A percentile compares a stretch with the other conserved stretches of the same genome.
Evolutionary conservation across 2,113 vertebrate species (phyloP).

Genomic region (Isichthys henryi): DNA sequence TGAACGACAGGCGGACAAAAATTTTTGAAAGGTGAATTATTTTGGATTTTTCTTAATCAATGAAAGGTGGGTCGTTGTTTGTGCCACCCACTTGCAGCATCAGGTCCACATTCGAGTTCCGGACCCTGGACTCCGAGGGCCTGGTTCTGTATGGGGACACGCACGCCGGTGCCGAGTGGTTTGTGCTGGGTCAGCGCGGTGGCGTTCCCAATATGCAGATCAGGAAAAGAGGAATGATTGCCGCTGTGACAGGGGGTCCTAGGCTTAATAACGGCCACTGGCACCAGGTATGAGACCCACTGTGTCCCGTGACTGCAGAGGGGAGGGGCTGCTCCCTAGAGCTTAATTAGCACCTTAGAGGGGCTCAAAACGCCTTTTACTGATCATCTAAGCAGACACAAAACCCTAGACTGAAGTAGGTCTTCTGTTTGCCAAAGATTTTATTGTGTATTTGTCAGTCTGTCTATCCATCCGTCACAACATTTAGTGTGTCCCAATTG

Average conservation of each 20-base stretch:
- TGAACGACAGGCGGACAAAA: not conserved
- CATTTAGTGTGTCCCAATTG: too few species aligned
- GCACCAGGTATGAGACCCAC: slow-evolving; percentile 54
- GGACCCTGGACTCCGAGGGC: slow-evolving; percentile 72
- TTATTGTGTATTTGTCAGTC: not conserved
- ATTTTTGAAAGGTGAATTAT: not conserved
- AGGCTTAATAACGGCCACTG: slow-evolving; percentile 66
- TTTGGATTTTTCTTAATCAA: not conserved
- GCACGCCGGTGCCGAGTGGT: slow-evolving; percentile 61
- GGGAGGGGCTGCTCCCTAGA: too few species aligned
- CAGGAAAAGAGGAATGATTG: slow-evolving; percentile 37
- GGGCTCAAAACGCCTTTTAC: not conserved
- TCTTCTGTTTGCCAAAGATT: not conserved
- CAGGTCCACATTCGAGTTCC: slow-evolving; percentile 66
- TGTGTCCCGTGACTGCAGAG: not conserved
- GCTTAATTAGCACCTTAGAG: not conserved
- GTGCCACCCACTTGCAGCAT: slow-evolving; percentile 41
- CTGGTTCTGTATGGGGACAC: slow-evolving; percentile 71
- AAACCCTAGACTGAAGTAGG: not conserved
- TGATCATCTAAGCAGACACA: not conserved
- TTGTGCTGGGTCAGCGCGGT: slow-evolving; percentile 61
- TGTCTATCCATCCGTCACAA: not conserved
- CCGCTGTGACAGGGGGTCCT: slow-evolving; percentile 53
- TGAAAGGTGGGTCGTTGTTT: not conserved
- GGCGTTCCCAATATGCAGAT: slow-evolving; percentile 69